Conservation (phyloP, 2,797 vertebrate species). For the Pteropus rufus region DNA sequence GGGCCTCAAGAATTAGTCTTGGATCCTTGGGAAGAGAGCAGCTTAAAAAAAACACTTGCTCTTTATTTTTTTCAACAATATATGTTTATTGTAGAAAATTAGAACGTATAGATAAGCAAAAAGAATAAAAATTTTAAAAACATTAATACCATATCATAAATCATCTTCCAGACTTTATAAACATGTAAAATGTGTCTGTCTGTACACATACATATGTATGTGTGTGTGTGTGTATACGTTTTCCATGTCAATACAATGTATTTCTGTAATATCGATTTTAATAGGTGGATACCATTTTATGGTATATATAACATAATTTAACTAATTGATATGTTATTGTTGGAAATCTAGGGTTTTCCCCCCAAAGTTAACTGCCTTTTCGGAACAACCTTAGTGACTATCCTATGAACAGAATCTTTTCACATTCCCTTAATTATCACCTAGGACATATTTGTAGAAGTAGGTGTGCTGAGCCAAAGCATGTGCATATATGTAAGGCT, state of each 20-base stretch:
- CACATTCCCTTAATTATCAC: not conserved
- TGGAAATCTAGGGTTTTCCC: not conserved
- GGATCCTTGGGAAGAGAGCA: not conserved
- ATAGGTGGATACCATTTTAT: not conserved
- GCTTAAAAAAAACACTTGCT: not conserved
- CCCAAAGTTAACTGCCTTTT: not conserved
- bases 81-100: not conserved
- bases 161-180: not conserved
- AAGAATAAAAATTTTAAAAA: not conserved
- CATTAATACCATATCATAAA: not conserved
- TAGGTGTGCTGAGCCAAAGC: not conserved
- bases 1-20: not conserved
- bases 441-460: not conserved
- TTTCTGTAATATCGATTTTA: not conserved
- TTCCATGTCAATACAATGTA: not conserved
- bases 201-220: not conserved
- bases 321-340: not conserved
- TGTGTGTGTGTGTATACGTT: not conserved
- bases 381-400: not conserved
- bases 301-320: not conserved
- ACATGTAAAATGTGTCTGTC: not conserved
- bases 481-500: no score
- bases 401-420: not conserved
- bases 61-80: not conserved
- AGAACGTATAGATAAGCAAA: not conserved